Evolutionary conservation across 2,797 vertebrate species (phyloP).

Genomic region (Babyrousa celebensis): DNA sequence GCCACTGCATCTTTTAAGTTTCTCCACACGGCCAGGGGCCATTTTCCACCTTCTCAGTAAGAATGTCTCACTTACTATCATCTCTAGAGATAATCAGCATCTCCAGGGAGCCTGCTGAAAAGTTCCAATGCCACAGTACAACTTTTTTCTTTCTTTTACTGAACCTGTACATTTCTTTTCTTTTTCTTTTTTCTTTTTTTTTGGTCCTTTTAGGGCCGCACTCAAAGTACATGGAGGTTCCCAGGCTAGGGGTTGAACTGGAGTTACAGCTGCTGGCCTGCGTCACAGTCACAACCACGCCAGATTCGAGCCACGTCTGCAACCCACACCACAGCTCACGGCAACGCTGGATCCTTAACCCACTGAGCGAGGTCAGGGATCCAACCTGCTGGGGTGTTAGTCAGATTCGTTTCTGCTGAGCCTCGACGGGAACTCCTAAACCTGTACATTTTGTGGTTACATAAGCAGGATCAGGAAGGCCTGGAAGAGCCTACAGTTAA

Average conservation of each 20-base stretch:
- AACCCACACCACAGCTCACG: too few species aligned
- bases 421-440: background rate
- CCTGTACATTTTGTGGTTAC: background rate
- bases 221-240: too few species aligned
- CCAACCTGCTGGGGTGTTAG: too few species aligned
- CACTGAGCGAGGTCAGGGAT: too few species aligned
- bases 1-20: background rate
- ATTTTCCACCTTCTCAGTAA: background rate
- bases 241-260: too few species aligned
- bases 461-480: background rate
- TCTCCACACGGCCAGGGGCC: background rate
- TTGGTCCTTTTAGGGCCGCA: too few species aligned
- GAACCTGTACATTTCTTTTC: background rate
- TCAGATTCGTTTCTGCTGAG: too few species aligned
- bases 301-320: too few species aligned
- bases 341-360: too few species aligned
- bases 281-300: too few species aligned
- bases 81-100: background rate
- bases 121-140: background rate
- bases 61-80: background rate
- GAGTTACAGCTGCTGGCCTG: too few species aligned
- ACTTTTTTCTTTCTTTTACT: background rate
- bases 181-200: too few species aligned
- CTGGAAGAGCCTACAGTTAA: background rate
- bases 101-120: background rate